These are phyloP conservation scores for Polypedilum pembai DNA, from an alignment of 1,140 invertebrate species.

Conservation along the genomic window DNA sequence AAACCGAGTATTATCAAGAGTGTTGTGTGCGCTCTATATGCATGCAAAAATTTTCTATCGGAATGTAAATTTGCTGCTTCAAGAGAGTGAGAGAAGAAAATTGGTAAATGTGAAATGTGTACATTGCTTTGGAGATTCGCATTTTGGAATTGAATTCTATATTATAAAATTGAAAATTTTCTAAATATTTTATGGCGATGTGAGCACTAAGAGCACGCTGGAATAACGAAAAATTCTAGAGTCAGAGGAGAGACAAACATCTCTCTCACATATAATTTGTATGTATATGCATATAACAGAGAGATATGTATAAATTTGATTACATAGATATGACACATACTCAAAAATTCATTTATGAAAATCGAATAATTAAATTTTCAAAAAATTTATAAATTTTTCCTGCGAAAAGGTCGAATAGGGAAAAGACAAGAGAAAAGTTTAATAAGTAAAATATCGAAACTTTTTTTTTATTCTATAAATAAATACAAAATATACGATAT, in stretches of 20 bases:
- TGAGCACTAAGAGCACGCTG: too few relatives aligned
- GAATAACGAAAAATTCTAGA: too few relatives aligned
- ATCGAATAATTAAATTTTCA: slow-evolving; percentile 14
- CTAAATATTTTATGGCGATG: not conserved
- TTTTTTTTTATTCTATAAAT: not conserved
- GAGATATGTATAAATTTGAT: slow-evolving; percentile 24
- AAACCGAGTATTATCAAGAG: slow-evolving; percentile 18
- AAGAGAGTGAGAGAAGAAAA: not conserved
- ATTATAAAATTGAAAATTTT: slow-evolving; percentile 20
- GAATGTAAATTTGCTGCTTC: slow-evolving; percentile 7
- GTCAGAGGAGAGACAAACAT: too few relatives aligned
- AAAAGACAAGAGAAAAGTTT: too few relatives aligned
- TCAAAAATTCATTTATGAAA: slow-evolving; percentile 22
- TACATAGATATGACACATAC: not conserved
- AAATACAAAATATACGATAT: too few relatives aligned
- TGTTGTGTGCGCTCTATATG: not conserved
- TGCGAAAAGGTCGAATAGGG: too few relatives aligned
- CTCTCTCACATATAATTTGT: too few relatives aligned
- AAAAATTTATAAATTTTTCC: not conserved
- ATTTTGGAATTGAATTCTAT: not conserved
- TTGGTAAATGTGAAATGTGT: not conserved
- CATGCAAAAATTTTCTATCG: not conserved
- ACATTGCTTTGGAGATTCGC: not conserved
- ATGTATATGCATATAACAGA: too few relatives aligned
- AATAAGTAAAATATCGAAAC: too few relatives aligned